Evolutionary conservation across 1,140 invertebrate genomes (phyloP), one percentile per base, ranked within the genome.

Genomic region (Anadara kagoshimensis): DNA sequence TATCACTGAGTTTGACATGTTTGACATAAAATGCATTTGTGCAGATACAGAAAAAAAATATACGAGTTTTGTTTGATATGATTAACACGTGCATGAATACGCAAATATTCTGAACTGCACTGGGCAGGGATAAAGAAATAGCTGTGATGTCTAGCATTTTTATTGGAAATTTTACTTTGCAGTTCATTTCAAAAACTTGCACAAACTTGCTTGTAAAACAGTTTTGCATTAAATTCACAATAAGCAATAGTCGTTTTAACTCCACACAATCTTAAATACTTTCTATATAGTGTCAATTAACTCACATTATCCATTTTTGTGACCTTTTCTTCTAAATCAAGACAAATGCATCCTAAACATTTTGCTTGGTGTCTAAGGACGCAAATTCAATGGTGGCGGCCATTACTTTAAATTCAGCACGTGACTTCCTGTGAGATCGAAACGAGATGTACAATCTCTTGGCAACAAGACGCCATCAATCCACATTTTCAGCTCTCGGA

Each of bases 381-480:
- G 71, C 71, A 26, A 36, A 12, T 47, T 44, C 22, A 49, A 56
- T 73, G 61, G 67, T 36, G 43, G 74, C 79, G 63, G 81, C 78
- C 79, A 81, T 81, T 24, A 75, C 79, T 75, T 72, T 56, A 44
- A 22, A 45, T 51, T 36, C 11, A 3, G 54, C 63, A 61, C 71
- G 68, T 73, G 71, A 78, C 24, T 54, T 20, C 18, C 71, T 73
- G 74, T 69, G 72, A 71, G 68, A 74, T 36, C 29, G 29, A 24
- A 57, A 65, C 71, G 78, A 69, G 76, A 79, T 63, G 72, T 49
- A 77, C 14, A 47, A 54, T 80, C 59, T 44, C 78, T 74, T 75
- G 69, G 79, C 75, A 78, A 79, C 78, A 68, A 47, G 74, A 75
- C 69, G 66, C 75, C 73, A 76, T 81, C 58, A 43, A 36, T 36